Evolutionary conservation across 1,140 invertebrate genomes (phyloP).

Genomic region (Alviniconcha marisindica): DNA sequence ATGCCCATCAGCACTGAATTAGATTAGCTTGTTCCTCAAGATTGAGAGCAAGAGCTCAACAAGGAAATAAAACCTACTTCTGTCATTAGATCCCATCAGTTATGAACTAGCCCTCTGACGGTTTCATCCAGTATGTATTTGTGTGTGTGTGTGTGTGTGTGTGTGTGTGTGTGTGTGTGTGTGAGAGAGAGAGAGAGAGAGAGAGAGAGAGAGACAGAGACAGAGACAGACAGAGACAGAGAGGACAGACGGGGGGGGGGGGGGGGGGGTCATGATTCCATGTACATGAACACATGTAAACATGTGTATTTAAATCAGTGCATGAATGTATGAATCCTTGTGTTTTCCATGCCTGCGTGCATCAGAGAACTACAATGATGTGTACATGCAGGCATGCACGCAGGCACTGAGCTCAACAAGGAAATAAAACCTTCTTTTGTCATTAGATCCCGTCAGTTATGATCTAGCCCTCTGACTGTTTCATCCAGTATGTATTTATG

Average conservation of each 20-base stretch:
- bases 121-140: not conserved
- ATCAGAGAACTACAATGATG: not conserved
- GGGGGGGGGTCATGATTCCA: not conserved
- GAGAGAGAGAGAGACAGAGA: not conserved
- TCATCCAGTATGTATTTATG: not conserved
- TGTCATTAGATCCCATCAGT: too few relatives aligned
- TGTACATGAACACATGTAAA: not conserved
- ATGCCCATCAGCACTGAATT: too few relatives aligned
- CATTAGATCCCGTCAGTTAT: too few relatives aligned
- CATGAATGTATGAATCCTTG: not conserved
- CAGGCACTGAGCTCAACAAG: not conserved
- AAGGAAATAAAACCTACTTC: too few relatives aligned
- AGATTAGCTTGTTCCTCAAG: too few relatives aligned
- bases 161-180: too few relatives aligned
- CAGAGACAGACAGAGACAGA: conserved; percentile 6
- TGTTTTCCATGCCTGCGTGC: not conserved
- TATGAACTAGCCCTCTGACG: too few relatives aligned
- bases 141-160: not conserved
- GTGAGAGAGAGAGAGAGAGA: too few relatives aligned
- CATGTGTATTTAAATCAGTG: not conserved
- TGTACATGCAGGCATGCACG: not conserved
- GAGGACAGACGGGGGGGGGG: too few relatives aligned
- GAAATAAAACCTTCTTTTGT: too few relatives aligned
- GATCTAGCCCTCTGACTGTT: too few relatives aligned
- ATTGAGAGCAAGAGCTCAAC: too few relatives aligned